Evolutionary conservation across 2,888 invertebrate species (phyloP).

Genomic region (Carterocephalus palaemon): DNA sequence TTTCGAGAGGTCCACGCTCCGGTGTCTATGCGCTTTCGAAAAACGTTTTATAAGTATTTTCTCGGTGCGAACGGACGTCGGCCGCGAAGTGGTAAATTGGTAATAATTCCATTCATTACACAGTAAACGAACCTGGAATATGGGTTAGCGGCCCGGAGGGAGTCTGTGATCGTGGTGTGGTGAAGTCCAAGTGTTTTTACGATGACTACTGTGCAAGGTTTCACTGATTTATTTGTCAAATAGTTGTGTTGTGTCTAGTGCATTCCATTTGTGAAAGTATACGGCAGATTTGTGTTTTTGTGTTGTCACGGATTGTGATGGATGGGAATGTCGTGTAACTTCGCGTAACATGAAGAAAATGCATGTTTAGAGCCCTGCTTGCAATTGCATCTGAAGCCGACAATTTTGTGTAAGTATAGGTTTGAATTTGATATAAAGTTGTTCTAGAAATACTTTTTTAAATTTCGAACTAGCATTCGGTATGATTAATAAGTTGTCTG

Average conservation of each 20-base stretch:
- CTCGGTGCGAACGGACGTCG: conserved; percentile 69
- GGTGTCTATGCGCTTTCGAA: conserved; percentile 74
- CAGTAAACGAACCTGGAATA: conserved; percentile 70
- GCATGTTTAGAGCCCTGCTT: conserved; percentile 19
- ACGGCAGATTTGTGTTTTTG: conserved; percentile 58
- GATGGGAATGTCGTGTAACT: conserved; percentile 22
- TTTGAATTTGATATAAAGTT: conserved; percentile 7
- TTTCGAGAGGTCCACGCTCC: conserved; percentile 71
- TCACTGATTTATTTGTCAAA: conserved; percentile 57
- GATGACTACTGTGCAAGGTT: conserved; percentile 47
- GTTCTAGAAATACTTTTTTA: conserved; percentile 8
- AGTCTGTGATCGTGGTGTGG: conserved; percentile 54
- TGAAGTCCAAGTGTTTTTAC: conserved; percentile 48
- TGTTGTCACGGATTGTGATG: conserved; percentile 54
- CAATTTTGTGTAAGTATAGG: conserved; percentile 20
- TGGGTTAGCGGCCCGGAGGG: conserved; percentile 68
- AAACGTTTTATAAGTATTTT: conserved; percentile 72
- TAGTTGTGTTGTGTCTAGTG: conserved; percentile 42
- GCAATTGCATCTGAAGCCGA: conserved; percentile 16
- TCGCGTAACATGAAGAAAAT: conserved; percentile 22
- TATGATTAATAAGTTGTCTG: not conserved
- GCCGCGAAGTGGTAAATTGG: conserved; percentile 71
- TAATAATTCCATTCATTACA: conserved; percentile 76
- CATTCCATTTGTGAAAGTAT: conserved; percentile 58
- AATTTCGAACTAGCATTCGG: conserved; percentile 11